A percentile compares a stretch with the other conserved stretches of the same genome.
phyloP scores from a whole-genome alignment of 2,113 vertebrate genomes.

The Elephantulus edwardii region DNA sequence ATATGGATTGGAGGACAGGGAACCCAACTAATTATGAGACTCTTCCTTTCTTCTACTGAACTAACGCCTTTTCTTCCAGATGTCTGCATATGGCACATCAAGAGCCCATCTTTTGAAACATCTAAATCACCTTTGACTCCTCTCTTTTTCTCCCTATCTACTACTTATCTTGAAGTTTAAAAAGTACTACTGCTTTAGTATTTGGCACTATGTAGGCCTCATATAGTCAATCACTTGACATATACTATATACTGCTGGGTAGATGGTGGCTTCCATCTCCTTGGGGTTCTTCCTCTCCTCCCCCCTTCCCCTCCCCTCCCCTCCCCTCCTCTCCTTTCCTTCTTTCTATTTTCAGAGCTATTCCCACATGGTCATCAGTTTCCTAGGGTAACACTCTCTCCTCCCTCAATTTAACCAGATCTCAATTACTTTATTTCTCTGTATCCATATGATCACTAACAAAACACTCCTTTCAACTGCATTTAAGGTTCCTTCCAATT shows the following conservation, averaged over 20 bases:
- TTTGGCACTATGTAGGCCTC: neutral
- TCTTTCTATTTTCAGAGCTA: no score
- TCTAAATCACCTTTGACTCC: neutral
- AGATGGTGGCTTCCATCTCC: neutral
- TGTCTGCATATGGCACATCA: neutral
- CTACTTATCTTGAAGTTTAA: neutral
- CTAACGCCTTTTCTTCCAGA: no score
- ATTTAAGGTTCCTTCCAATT: neutral
- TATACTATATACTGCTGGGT: neutral
- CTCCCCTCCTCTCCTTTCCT: no score
- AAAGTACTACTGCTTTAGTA: neutral
- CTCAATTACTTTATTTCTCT: neutral
- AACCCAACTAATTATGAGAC: no score
- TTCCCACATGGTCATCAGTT: neutral
- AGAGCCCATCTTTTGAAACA: neutral
- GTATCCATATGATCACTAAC: neutral
- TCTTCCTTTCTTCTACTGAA: neutral
- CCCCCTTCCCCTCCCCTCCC: no score
- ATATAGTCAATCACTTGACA: neutral
- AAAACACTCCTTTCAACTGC: neutral
- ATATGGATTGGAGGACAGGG: neutral
- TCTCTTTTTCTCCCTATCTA: neutral
- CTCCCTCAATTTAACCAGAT: no score
- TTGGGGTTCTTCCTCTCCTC: no score
- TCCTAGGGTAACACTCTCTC: neutral